Base-by-base conservation (phyloP, 2,888 invertebrate genomes). In the Drosophila melanosoma region DNA sequence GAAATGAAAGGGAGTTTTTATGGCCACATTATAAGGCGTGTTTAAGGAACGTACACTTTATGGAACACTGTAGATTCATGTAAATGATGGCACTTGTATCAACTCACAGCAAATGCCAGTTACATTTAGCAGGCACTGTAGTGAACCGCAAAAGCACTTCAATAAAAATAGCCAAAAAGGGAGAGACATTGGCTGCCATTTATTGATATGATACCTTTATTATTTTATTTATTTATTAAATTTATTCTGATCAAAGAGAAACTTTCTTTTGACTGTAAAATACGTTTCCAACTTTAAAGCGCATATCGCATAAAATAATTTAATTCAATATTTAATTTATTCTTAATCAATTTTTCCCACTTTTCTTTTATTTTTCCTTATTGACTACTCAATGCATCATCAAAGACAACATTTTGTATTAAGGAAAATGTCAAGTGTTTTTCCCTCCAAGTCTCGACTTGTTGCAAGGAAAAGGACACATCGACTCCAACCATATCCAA, bases 41-140 rank as follows among this genome's bases (percentile, higher is more conserved):
- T 23, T 1, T 7, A 5, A 32, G 23, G 38, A 53, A 49, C 45
- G 45, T 61, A 80, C 36, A 40, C 42, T 40, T 69, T 15, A 51
- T 38, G 20, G 20, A 56, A n/a, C 23, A 12, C 7, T 36, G 20
- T 32, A 36, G 48, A 35, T 57, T 69, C 63, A 74, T 74, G 74
- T 68, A 60, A 70, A 79, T 79, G 57, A 60, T 78, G 66, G 61
- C 82, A 79, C 65, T 63, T 67, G 68, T 68, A 65, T 54, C 70
- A 63, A 61, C 74, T 65, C 51, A 48, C 42, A 70, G 62, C 60
- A 64, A 33, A 60, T 77, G 57, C 61, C 68, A 58, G 78, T 11
- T 48, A 69, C 65, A 42, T 58, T 65, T 63, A 58, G 76, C 73
- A 63, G 81, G 62, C 81, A 65, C 65, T 66, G 77, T 61, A 49